Evolutionary conservation across 2,113 vertebrate species (phyloP), one percentile per base, ranked within the genome.

Genomic region (Pteronura brasiliensis): DNA sequence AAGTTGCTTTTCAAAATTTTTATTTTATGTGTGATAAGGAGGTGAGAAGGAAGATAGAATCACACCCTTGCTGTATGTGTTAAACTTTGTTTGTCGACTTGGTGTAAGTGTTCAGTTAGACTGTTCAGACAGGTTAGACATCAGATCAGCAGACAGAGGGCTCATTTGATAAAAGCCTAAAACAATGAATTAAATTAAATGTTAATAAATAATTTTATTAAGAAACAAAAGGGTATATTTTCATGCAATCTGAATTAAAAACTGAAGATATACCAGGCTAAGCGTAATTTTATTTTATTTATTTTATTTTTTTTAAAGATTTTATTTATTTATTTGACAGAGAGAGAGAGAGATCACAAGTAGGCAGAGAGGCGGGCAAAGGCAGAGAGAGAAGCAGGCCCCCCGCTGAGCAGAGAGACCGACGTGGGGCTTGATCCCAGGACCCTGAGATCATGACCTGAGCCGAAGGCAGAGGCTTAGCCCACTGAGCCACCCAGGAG

Each of bases 181-280:
- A 89, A 90, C 7, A 36, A 72, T 23, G 23, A 87, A 67, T 67
- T 36, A 63, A 29, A 47, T 59, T 3, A 95, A 97, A 69, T 90
- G 44, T 21, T 93, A 89, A 69, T 20, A 63, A 57, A 49, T 59
- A 17, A 83, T 67, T 93, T 82, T 57, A 44, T 65, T 89, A 79
- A 95, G 29, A 86, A 81, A 76, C 9, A 88, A 97, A 67, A 86
- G 42, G 29, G 71, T 61, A 2, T 7, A 42, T 34, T 52, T 81
- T 63, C 67, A 36, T 55, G n/a, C 42, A 81, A 86, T 13, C 47
- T 89, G 36, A 82, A 65, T 84, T 88, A 95, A 95, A 81, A 97
- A 31, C 12, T 55, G 17, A 94, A 77, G 31, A 34, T 39, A 52
- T 34, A 59, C 44, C 79, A 34, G 0, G 14, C 7, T 88, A 63